Percentiles rank a stretch among this genome's conserved stretches.
Conservation (phyloP, 2,888 invertebrate genomes). For the Hemithea aestivaria region DNA sequence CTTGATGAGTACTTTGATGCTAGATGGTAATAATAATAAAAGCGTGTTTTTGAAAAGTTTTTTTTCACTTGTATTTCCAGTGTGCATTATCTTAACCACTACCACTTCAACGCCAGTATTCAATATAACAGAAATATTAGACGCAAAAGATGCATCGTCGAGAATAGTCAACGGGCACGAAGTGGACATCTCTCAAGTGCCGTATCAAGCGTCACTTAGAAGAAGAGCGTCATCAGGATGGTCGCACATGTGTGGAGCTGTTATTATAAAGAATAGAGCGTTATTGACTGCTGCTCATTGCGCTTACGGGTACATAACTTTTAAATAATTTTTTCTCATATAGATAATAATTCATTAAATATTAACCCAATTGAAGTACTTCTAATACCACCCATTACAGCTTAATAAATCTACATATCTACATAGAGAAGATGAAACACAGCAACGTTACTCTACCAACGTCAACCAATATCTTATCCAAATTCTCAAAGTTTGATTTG, state of each 20-base stretch:
- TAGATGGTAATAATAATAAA: too few relatives aligned
- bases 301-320: slow-evolving; percentile 42
- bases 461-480: too few relatives aligned
- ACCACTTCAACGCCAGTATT: slow-evolving; percentile 28
- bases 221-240: slow-evolving; percentile 43
- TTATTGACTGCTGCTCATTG: slow-evolving; percentile 70
- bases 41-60: too few relatives aligned
- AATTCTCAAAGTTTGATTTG: too few relatives aligned
- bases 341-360: too few relatives aligned
- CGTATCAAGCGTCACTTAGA: slow-evolving; percentile 62
- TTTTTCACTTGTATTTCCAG: too few relatives aligned
- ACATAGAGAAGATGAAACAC: too few relatives aligned
- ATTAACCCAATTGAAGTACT: too few relatives aligned
- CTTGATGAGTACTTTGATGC: too few relatives aligned
- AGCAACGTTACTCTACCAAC: too few relatives aligned
- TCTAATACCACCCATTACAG: too few relatives aligned
- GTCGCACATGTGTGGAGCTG: slow-evolving; percentile 62
- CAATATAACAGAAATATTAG: slow-evolving; percentile 2
- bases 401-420: too few relatives aligned
- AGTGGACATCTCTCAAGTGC: slow-evolving; percentile 58
- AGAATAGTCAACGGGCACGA: slow-evolving; percentile 68
- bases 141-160: slow-evolving; percentile 30
- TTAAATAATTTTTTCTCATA: background rate
- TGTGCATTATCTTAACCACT: slow-evolving; percentile 14
- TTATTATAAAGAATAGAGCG: slow-evolving; percentile 44